Evolutionary conservation across 2,113 vertebrate species (phyloP).

Genomic region (Cyprinus carpio): DNA sequence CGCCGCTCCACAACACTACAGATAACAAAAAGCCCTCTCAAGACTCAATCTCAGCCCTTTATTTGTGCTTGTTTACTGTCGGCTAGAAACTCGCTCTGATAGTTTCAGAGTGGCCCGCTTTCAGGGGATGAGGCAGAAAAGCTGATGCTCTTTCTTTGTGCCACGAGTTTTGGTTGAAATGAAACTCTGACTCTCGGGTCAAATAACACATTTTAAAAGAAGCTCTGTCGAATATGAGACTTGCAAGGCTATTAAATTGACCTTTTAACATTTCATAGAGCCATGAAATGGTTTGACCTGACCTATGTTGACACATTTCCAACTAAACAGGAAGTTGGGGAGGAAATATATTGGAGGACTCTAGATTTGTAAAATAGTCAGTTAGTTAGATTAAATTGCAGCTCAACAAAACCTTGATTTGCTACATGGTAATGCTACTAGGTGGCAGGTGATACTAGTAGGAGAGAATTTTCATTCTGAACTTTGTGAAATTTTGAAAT

Average conservation of each 20-base stretch:
- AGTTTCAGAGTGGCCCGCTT: conserved; percentile 24
- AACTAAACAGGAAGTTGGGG: neutral
- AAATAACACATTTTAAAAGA: conserved; percentile 30
- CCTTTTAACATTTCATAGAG: conserved; percentile 11
- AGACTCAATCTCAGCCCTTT: conserved; percentile 41
- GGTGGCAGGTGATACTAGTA: neutral
- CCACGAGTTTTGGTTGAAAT: conserved; percentile 21
- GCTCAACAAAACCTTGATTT: neutral
- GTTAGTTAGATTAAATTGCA: neutral
- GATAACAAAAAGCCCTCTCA: conserved; percentile 45
- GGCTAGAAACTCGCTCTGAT: conserved; percentile 22
- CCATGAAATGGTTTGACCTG: conserved; percentile 27
- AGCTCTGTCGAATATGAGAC: neutral
- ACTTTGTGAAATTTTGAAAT: neutral
- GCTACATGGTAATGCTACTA: neutral
- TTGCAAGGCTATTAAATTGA: conserved; percentile 11
- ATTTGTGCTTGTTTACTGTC: conserved; percentile 42
- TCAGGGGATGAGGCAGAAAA: conserved; percentile 40
- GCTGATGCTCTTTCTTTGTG: conserved; percentile 28
- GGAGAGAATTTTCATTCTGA: neutral
- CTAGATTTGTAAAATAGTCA: neutral
- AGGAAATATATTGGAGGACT: neutral
- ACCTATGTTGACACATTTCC: conserved; percentile 1
- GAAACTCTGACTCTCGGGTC: conserved; percentile 5
- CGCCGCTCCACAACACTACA: conserved; percentile 16